Conservation (phyloP, 2,113 vertebrate species). For the Elgaria multicarinata region DNA sequence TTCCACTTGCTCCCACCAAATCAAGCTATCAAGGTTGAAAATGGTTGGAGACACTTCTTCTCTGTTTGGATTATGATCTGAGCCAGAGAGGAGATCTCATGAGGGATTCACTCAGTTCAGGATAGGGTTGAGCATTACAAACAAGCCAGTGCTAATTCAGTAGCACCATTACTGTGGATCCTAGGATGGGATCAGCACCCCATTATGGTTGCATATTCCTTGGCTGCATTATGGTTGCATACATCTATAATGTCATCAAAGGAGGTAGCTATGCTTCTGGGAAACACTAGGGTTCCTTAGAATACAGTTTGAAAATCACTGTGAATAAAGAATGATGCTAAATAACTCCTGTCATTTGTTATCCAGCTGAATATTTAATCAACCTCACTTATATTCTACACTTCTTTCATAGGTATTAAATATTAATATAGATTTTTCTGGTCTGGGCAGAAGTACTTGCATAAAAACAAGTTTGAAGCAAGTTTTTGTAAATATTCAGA, state of each 20-base stretch:
- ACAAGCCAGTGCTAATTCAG: neutral
- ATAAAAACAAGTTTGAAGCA: constrained; percentile 33
- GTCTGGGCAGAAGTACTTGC: neutral
- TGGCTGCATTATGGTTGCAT: neutral
- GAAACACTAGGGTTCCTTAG: neutral
- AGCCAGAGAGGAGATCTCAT: neutral
- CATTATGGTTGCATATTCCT: neutral
- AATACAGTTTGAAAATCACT: neutral
- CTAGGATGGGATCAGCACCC: neutral
- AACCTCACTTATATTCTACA: constrained; percentile 36
- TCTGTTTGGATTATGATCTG: neutral
- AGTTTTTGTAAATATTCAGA: constrained; percentile 51
- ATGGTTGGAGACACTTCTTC: neutral
- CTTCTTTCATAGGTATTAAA: constrained; percentile 42
- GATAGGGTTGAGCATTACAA: neutral
- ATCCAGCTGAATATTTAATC: constrained; percentile 62
- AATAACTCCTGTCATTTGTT: neutral
- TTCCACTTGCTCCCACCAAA: neutral
- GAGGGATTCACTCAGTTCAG: neutral
- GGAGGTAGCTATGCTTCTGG: neutral
- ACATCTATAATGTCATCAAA: neutral
- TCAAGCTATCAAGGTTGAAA: neutral
- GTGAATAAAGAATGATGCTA: neutral
- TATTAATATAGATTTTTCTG: neutral
- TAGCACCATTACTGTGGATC: neutral